Conservation (phyloP, 30 jellyfish, hydroid and myxozoan species). For the Chrysaora quinquecirrha region DNA sequence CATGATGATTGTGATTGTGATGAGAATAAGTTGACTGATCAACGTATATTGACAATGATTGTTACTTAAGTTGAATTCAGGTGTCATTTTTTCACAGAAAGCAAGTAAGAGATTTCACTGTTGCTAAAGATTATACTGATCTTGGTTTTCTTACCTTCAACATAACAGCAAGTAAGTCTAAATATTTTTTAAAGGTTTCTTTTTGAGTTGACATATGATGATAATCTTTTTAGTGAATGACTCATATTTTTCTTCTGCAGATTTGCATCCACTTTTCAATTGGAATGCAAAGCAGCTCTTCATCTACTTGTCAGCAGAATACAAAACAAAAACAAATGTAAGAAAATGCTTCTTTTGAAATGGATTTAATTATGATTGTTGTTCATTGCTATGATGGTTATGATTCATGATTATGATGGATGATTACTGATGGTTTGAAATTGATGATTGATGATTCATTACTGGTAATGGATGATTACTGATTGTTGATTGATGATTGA, state of each 20-base stretch:
- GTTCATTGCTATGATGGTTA: too few species aligned
- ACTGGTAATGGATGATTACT: not conserved
- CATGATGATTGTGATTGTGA: too few species aligned
- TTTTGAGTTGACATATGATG: not conserved
- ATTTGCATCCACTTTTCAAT: slow-evolving; percentile 84
- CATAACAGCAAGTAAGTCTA: slow-evolving; percentile 53
- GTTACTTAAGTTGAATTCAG: too few species aligned
- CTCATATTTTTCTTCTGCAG: slow-evolving; percentile 3
- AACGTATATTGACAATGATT: too few species aligned
- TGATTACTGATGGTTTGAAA: not conserved
- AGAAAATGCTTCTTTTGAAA: slow-evolving; percentile 1
- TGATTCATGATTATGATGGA: not conserved
- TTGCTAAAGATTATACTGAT: slow-evolving; percentile 81
- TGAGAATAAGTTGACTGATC: too few species aligned
- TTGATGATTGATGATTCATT: not conserved
- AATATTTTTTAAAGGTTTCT: not conserved
- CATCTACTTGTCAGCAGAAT: slow-evolving; percentile 85
- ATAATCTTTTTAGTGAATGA: not conserved
- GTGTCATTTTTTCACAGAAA: slow-evolving; percentile 73
- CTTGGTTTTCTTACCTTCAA: slow-evolving; percentile 83
- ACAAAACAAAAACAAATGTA: slow-evolving; percentile 81
- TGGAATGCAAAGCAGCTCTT: slow-evolving; percentile 91
- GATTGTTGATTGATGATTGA: too few species aligned
- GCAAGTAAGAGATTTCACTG: slow-evolving; percentile 92
- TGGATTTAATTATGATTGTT: not conserved